Conservation (phyloP, 2,113 vertebrate genomes). For the Abramis brama region DNA sequence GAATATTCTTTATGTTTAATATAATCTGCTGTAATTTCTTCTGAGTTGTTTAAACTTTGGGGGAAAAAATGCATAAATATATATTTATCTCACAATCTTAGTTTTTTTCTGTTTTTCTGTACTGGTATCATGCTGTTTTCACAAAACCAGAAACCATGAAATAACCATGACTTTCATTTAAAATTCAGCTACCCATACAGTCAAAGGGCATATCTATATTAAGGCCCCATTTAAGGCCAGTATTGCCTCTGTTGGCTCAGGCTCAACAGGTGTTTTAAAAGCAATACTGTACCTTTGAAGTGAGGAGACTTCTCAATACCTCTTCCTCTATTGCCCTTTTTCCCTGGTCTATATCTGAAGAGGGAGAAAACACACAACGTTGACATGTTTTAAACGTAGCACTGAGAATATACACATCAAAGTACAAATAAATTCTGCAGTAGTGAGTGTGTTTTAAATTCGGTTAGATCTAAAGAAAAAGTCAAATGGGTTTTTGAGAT, state of each 20-base stretch:
- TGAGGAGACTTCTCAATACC: slow-evolving; percentile 87
- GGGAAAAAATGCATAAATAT: no score
- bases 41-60: no score
- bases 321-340: slow-evolving; percentile 86
- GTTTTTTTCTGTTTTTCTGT: not conserved
- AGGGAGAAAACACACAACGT: slow-evolving; percentile 8
- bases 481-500: not conserved
- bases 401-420: not conserved
- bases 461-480: not conserved
- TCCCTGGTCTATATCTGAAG: slow-evolving; percentile 86
- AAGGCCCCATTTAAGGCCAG: not conserved
- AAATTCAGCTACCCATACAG: slow-evolving; percentile 5
- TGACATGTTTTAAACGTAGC: not conserved
- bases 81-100: no score
- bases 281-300: slow-evolving; percentile 84
- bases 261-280: slow-evolving; percentile 21
- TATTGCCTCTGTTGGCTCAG: not conserved
- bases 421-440: not conserved
- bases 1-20: not conserved
- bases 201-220: slow-evolving; percentile 23
- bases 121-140: not conserved
- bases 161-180: slow-evolving; percentile 8
- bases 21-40: not conserved
- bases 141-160: not conserved
- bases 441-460: not conserved